Evolutionary conservation across 1,140 invertebrate genomes (phyloP), one percentile per base, ranked within the genome.

Genomic region (Diorhabda elongata): DNA sequence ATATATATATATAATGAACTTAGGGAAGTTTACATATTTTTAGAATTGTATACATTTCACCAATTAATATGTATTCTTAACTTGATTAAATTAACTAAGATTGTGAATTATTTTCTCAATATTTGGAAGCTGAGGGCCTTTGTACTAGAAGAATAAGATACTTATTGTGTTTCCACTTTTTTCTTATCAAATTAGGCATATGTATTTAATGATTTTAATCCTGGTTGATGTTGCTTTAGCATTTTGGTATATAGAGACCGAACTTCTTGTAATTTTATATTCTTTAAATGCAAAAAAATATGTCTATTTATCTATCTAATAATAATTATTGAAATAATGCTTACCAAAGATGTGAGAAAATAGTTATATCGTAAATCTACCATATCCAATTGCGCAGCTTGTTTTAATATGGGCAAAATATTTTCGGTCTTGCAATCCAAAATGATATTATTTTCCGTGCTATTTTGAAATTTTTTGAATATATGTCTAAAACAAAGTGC

Each of bases 301-400:
- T n/a, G 4, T 47, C 26, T 26, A 26, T 26, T 26, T 26, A 26
- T 26, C 0, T 26, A 26, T 26, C 26, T 61, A 11, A 26, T n/a
- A 59, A 45, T 42, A 58, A 60, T 9, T 26, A 57, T 43, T 9
- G 41, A 42, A 8, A 26, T 57, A 66, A 43, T 45, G 56, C 71
- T 76, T 76, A 81, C 80, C 63, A 89, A 71, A 42, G 84, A 83
- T 44, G 85, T 86, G 44, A 89, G 77, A 4, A 89, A 84, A 64
- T 86, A 85, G 67, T 81, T 84, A 74, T 84, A 85, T 74, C 91
- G 90, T 75, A 92, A 90, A 57, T 88, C 88, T 52, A 95, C 82
- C 81, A 96, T 87, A 70, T 91, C 90, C 2, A 96, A 87, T 79
- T 95, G 90, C 75, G 89, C 87, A 0, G 92, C 93, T 81, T 95